These are phyloP conservation scores for Apis dorsata DNA, from an alignment of 1,140 invertebrate species.

Conservation along the genomic window DNA sequence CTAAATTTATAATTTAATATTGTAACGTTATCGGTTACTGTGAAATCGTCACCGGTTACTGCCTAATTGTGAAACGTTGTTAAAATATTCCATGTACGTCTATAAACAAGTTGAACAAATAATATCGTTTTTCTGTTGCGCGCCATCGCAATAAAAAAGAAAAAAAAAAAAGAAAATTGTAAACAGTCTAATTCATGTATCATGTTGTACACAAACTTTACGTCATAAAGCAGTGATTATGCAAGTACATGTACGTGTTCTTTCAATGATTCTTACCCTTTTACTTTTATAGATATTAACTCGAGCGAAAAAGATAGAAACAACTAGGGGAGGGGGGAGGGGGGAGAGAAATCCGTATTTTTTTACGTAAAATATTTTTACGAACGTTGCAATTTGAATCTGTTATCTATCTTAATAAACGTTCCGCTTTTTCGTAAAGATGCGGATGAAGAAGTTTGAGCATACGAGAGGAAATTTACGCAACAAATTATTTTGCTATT, in stretches of 20 bases:
- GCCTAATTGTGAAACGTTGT: slow-evolving; percentile 20
- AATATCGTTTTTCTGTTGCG: slow-evolving; percentile 24
- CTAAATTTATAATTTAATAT: slow-evolving; percentile 2
- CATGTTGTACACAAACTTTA: slow-evolving; percentile 46
- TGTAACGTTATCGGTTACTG: not conserved
- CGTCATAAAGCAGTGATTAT: slow-evolving; percentile 41
- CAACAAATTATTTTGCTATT: slow-evolving; percentile 18
- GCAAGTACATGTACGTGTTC: not conserved
- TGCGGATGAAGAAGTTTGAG: too few species aligned
- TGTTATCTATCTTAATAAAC: too few species aligned
- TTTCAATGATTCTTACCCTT: not conserved
- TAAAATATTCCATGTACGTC: not conserved
- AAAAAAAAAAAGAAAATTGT: not conserved
- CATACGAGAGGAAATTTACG: not conserved
- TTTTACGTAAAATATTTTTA: not conserved
- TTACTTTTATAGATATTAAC: not conserved
- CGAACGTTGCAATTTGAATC: not conserved
- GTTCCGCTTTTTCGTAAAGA: not conserved
- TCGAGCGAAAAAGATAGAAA: not conserved
- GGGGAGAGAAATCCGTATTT: too few species aligned
- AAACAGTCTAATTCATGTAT: slow-evolving; percentile 36
- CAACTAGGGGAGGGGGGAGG: too few species aligned
- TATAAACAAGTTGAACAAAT: slow-evolving; percentile 9
- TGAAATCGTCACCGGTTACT: slow-evolving; percentile 7
- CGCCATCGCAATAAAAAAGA: not conserved